phyloP scores from a whole-genome alignment of 2,113 vertebrate genomes.

The Cyanoderma ruficeps region DNA sequence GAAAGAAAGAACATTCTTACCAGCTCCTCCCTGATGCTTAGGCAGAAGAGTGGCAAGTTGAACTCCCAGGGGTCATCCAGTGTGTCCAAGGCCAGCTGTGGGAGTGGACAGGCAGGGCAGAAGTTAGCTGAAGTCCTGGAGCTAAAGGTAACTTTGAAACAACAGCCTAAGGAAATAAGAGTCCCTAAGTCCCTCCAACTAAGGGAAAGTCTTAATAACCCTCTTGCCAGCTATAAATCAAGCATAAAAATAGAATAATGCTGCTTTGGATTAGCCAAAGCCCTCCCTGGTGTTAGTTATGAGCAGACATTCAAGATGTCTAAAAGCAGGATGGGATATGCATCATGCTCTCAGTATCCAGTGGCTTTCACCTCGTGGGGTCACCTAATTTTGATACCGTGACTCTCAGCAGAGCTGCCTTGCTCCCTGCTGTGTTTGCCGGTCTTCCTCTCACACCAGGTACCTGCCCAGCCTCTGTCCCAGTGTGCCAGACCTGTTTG shows the following conservation, averaged over 20 bases:
- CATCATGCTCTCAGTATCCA: neutral
- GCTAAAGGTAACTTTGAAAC: neutral
- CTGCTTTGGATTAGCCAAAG: neutral
- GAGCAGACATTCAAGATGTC: neutral
- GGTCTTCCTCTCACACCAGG: neutral
- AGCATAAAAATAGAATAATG: neutral
- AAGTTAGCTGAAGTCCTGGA: neutral
- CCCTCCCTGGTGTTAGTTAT: neutral
- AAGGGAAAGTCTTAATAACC: neutral
- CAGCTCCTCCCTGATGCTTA: neutral
- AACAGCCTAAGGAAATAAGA: neutral
- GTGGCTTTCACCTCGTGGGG: neutral
- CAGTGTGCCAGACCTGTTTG: neutral
- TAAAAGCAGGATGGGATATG: neutral
- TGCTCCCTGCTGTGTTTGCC: neutral
- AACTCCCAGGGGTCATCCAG: neutral
- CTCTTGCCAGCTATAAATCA: neutral
- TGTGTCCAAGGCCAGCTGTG: neutral
- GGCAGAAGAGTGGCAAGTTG: neutral
- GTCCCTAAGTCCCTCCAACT: neutral
- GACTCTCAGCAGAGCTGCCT: neutral
- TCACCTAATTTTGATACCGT: fast-evolving
- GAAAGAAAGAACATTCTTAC: neutral
- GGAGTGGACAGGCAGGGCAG: neutral
- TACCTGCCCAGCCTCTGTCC: neutral